Base-by-base conservation (phyloP, 92 coral and sea anemone genomes). In the Actinernus sp. region DNA sequence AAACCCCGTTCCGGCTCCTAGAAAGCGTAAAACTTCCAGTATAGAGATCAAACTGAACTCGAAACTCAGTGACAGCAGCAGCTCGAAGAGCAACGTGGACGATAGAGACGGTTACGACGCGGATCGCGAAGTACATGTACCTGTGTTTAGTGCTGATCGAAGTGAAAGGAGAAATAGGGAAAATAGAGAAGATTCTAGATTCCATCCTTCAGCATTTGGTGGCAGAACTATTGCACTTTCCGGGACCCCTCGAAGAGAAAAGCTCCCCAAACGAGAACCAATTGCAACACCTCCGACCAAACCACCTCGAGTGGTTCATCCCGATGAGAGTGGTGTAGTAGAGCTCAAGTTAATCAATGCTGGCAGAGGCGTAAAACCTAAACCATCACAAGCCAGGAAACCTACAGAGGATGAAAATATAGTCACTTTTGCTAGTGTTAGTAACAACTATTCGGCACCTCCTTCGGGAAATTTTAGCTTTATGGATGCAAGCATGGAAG, bases 271-370 rank as follows among this genome's bases (percentile, higher is more conserved):
- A 8, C 49, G 44, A 10, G 68, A 23, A 9, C 13, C 37, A 1
- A 21, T 38, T 10, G 65, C 47, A 13, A 49, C 40, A 12, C 61
- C 68, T 4, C 83, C 88, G 8, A 73, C 83, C n/a, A 89, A 76
- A 77, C 78, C 96, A 2, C 96, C 88, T 2, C 55, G 96, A 44
- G 90, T 90, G 26, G 74, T 79, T 9, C 87, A 91, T 11, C 84
- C 89, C 34, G 85, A 85, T 18, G 41, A 76, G 31, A 68, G 86
- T 45, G 96, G 96, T 0, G 83, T 90, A 25, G 96, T 90, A 0
- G 96, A 89, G 51, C 74, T 89, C 7, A 90, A 73, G 34, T 69
- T 90, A 21, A 78, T 90, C 7, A 85, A 90, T 46, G 85, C 74
- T 13, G 92, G 96, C 0, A 47, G 19, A 20, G 65, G 63, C 22